Conservation (phyloP, 2,797 vertebrate species). For the Mergus octosetaceus region DNA sequence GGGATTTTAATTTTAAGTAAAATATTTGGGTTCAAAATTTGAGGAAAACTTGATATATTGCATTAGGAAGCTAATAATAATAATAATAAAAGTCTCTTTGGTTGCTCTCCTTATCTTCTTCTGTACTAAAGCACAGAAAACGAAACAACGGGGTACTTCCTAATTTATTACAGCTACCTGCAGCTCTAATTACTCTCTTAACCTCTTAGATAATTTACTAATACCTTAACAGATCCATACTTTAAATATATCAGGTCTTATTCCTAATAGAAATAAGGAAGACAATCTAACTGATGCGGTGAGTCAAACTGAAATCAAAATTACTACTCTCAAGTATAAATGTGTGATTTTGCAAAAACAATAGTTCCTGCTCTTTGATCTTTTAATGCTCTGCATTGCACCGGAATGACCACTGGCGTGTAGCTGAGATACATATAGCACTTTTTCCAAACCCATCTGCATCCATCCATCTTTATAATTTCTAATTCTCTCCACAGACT, state of each 20-base stretch:
- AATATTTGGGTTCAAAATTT: background rate
- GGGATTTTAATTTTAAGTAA: background rate
- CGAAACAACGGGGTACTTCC: background rate
- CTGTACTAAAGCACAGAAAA: background rate
- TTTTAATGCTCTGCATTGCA: background rate
- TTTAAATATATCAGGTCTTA: background rate
- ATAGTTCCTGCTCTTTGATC: background rate
- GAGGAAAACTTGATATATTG: background rate
- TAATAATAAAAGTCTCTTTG: background rate
- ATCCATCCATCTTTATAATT: slow-evolving; percentile 27
- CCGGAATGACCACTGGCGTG: background rate
- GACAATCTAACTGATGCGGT: background rate
- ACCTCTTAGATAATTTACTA: background rate
- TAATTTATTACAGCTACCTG: background rate
- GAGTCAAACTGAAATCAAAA: background rate
- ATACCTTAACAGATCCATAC: background rate
- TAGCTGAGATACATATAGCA: background rate
- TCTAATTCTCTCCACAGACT: background rate
- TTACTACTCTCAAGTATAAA: background rate
- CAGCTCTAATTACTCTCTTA: background rate
- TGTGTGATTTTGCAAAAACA: background rate
- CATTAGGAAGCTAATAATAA: background rate
- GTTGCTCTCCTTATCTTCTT: background rate
- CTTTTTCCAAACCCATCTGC: background rate
- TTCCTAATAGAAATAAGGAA: background rate